phyloP scores from a whole-genome alignment of 2,797 vertebrate species.

The Euthynnus affinis region DNA sequence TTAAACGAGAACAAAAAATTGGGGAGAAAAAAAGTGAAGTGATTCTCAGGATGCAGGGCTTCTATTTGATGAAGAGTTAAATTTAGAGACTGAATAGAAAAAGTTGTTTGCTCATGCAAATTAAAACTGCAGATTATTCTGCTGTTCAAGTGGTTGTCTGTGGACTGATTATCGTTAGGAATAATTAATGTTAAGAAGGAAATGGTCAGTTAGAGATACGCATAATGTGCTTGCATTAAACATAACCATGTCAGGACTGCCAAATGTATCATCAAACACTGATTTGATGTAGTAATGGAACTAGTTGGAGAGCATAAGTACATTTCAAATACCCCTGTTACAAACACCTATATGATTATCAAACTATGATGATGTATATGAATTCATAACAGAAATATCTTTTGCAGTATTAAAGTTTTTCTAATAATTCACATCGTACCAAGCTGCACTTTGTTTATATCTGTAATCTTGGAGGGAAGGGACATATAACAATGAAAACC shows the following conservation, averaged over 20 bases:
- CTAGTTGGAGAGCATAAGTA: neutral
- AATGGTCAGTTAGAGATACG: constrained; percentile 66
- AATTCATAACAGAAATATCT: neutral
- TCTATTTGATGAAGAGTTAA: constrained; percentile 58
- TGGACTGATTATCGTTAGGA: constrained; percentile 71
- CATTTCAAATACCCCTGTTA: neutral
- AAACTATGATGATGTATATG: neutral
- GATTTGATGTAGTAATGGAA: neutral
- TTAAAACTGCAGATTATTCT: constrained; percentile 59
- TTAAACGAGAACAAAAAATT: neutral
- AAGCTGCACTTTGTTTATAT: too few species aligned
- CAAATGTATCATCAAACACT: constrained; percentile 6
- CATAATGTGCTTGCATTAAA: constrained; percentile 62
- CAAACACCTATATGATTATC: neutral
- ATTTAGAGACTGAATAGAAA: constrained; percentile 55
- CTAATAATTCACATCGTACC: too few species aligned
- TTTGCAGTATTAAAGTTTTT: neutral
- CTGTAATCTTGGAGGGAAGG: too few species aligned
- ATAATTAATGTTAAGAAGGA: constrained; percentile 77
- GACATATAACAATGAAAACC: too few species aligned
- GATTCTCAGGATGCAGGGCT: constrained; percentile 17
- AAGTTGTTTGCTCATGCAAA: constrained; percentile 72
- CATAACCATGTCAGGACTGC: constrained; percentile 34
- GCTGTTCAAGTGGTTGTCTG: constrained; percentile 74
- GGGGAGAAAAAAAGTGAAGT: constrained; percentile 12